Conservation (phyloP, 2,797 vertebrate genomes). For the Allobates femoralis region DNA sequence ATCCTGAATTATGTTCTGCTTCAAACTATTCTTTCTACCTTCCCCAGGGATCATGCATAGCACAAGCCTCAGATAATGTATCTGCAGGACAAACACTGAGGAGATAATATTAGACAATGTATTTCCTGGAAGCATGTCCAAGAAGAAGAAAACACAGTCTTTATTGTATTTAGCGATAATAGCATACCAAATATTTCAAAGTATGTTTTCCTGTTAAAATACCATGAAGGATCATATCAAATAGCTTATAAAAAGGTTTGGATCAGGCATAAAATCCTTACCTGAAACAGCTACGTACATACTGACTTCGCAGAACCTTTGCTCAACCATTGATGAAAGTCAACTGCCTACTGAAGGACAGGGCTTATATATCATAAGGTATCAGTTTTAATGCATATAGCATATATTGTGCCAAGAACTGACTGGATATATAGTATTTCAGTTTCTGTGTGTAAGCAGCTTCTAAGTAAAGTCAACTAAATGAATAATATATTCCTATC, state of each 20-base stretch:
- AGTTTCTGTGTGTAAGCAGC: neutral
- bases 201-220: conserved; percentile 41
- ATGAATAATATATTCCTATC: neutral
- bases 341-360: neutral
- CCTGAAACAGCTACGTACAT: conserved; percentile 28
- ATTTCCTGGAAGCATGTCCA: conserved; percentile 61
- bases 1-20: neutral
- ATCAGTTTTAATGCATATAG: neutral
- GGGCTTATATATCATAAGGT: neutral
- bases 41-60: conserved; percentile 25
- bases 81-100: conserved; percentile 54
- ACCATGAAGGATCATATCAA: conserved; percentile 12
- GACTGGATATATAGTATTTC: conserved; percentile 16
- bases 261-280: neutral
- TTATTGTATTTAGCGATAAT: conserved; percentile 57
- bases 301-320: neutral
- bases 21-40: conserved; percentile 30
- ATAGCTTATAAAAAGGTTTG: conserved; percentile 8
- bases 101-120: conserved; percentile 43
- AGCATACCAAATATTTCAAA: conserved; percentile 46
- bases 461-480: neutral
- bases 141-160: conserved; percentile 43
- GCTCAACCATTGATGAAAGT: neutral
- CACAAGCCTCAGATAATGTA: conserved; percentile 52
- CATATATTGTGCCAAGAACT: conserved; percentile 14